Evolutionary conservation across 2,888 invertebrate species (phyloP).

Genomic region (Spodoptera picta): DNA sequence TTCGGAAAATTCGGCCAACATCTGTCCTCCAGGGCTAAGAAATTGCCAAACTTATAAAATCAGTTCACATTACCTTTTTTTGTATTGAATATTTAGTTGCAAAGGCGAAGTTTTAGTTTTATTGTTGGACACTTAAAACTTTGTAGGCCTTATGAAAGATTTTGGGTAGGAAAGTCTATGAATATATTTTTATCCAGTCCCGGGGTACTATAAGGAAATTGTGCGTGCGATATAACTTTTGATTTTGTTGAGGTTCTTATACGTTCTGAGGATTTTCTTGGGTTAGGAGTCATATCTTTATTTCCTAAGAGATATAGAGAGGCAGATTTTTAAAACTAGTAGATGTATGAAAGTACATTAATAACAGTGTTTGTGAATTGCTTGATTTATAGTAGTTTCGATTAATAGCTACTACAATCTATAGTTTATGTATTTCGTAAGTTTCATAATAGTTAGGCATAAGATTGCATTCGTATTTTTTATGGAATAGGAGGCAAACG

Average conservation of each 20-base stretch:
- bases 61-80: constrained; percentile 41
- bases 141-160: constrained; percentile 13
- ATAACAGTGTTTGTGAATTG: too few relatives aligned
- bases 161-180: constrained; percentile 25
- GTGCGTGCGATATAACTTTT: constrained; percentile 7
- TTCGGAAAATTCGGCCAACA: constrained; percentile 26
- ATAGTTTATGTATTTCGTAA: too few relatives aligned
- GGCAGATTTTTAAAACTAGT: too few relatives aligned
- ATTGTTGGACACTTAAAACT: constrained; percentile 29
- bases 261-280: neutral
- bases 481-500: too few relatives aligned
- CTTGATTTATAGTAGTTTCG: too few relatives aligned
- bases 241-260: constrained; percentile 9
- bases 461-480: too few relatives aligned
- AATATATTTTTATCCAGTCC: constrained; percentile 18
- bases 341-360: too few relatives aligned
- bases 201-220: constrained; percentile 1
- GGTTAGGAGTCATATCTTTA: neutral
- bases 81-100: constrained; percentile 48
- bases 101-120: constrained; percentile 40
- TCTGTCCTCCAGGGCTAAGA: constrained; percentile 45
- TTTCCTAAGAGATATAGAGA: too few relatives aligned
- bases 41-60: constrained; percentile 48
- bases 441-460: too few relatives aligned
- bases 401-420: too few relatives aligned